Percentiles rank a stretch among this genome's conserved stretches.
Evolutionary conservation across 2,888 invertebrate genomes (phyloP).

Genomic region (Ophion costatus): DNA sequence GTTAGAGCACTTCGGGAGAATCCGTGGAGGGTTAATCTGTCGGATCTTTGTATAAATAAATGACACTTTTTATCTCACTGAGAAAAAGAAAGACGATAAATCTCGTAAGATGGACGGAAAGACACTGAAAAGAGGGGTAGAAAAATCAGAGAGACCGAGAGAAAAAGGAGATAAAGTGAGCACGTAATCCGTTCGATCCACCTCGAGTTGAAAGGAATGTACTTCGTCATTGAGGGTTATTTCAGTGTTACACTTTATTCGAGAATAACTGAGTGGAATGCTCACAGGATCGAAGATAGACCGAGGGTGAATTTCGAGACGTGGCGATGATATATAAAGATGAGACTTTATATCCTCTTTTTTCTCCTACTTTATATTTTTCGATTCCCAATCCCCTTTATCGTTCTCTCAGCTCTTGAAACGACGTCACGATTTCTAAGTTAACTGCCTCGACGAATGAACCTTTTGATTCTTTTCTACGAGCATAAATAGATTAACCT

Average conservation of each 20-base stretch:
- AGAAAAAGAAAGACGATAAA: constrained; percentile 22
- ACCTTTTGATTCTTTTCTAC: constrained; percentile 6
- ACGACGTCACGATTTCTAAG: constrained; percentile 43
- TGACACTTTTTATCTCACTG: constrained; percentile 14
- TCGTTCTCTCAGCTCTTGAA: constrained; percentile 21
- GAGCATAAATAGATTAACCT: not conserved
- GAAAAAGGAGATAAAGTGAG: constrained; percentile 16
- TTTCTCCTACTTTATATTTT: constrained; percentile 37
- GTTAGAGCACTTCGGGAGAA: constrained; percentile 18
- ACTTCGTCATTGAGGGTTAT: constrained; percentile 62
- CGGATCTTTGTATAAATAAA: constrained; percentile 50
- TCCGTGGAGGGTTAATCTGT: constrained; percentile 25
- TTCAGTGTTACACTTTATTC: constrained; percentile 54
- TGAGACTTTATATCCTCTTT: constrained; percentile 32
- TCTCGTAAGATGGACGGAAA: constrained; percentile 13
- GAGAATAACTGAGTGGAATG: constrained; percentile 52
- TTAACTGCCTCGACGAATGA: constrained; percentile 20
- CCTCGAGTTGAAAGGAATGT: constrained; percentile 53
- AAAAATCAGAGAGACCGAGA: not conserved
- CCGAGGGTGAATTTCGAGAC: constrained; percentile 35
- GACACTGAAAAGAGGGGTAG: not conserved
- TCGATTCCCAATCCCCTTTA: constrained; percentile 38
- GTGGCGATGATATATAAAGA: constrained; percentile 38
- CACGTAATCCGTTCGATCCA: constrained; percentile 45
- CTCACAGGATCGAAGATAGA: constrained; percentile 27